Percentiles rank a stretch among this genome's conserved stretches.
phyloP scores from a whole-genome alignment of 1,140 invertebrate genomes.

The Apocrypta bakeri region DNA sequence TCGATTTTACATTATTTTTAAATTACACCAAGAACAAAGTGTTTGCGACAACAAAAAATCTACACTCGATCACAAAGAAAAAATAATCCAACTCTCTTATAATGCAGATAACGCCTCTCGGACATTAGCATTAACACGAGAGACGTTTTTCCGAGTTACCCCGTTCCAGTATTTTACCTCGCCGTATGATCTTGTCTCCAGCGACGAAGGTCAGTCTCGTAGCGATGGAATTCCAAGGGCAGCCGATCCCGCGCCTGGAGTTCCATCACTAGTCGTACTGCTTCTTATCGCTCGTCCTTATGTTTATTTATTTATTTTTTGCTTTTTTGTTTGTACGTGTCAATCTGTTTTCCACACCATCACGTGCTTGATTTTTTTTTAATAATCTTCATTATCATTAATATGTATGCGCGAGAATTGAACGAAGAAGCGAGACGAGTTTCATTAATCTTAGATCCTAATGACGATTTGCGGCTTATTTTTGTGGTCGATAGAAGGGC shows the following conservation, averaged over 20 bases:
- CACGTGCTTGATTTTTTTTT: too few species aligned
- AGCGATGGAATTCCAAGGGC: conserved; percentile 34
- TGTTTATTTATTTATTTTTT: neutral
- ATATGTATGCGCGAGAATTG: neutral
- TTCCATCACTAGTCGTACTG: conserved; percentile 27
- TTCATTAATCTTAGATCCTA: conserved; percentile 6
- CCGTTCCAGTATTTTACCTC: neutral
- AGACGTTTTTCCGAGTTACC: neutral
- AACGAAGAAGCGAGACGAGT: neutral
- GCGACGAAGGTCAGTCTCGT: neutral
- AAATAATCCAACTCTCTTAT: neutral
- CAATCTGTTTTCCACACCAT: neutral
- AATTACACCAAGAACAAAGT: neutral
- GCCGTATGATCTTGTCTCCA: conserved; percentile 34
- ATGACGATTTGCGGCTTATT: neutral
- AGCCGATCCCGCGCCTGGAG: neutral
- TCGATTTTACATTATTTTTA: neutral
- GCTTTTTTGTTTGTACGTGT: neutral
- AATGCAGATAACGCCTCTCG: neutral
- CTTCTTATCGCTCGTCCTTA: conserved; percentile 2
- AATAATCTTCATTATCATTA: neutral
- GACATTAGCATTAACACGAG: neutral
- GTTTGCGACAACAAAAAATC: neutral
- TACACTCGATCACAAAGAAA: neutral
- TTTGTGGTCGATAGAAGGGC: neutral